phyloP scores from a whole-genome alignment of 2,888 invertebrate species.

The Netelia fuscicornis region DNA sequence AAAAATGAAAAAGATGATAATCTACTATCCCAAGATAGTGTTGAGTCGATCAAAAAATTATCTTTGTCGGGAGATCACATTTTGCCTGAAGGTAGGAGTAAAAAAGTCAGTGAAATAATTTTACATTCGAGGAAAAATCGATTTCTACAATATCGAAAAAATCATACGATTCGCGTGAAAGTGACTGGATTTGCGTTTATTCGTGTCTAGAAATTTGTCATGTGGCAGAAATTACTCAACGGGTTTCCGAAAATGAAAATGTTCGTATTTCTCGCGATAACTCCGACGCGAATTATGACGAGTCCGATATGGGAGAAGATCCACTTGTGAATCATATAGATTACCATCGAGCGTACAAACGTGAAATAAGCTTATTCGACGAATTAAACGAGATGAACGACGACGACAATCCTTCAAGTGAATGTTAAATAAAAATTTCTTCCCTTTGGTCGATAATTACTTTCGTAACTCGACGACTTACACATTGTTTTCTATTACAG shows the following conservation, averaged over 20 bases:
- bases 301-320: neutral
- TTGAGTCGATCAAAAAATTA: neutral
- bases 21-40: neutral
- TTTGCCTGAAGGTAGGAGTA: conserved; percentile 9
- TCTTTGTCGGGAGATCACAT: neutral
- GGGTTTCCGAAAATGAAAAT: neutral
- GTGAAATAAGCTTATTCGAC: conserved; percentile 22
- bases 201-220: neutral
- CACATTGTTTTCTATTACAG: conserved; percentile 10
- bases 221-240: neutral
- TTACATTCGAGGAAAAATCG: neutral
- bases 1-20: conserved; percentile 1
- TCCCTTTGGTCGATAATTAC: neutral
- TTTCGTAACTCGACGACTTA: neutral
- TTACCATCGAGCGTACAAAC: conserved; percentile 29
- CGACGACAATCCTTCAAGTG: conserved; percentile 27
- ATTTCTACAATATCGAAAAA: neutral
- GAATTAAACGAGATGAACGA: conserved; percentile 25
- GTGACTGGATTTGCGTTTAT: neutral
- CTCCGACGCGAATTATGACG: neutral
- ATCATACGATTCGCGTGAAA: neutral
- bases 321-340: neutral
- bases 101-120: neutral
- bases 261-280: neutral
- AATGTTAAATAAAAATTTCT: neutral